Evolutionary conservation across 2,888 invertebrate species (phyloP), one percentile per base, ranked within the genome.

Genomic region (Plagiodera versicolora): DNA sequence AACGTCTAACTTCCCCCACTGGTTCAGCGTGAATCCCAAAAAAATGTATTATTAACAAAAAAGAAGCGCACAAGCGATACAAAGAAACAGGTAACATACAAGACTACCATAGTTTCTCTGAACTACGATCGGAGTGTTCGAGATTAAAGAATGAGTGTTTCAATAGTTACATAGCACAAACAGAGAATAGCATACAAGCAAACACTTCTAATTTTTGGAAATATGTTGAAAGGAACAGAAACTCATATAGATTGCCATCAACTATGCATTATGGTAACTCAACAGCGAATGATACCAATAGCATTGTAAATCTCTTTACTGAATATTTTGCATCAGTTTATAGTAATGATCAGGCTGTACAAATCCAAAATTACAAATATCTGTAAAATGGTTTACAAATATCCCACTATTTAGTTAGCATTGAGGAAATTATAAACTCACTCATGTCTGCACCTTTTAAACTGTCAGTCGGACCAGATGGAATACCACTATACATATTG

Each of bases 131-230:
- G n/a, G n/a, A n/a, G n/a, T n/a, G n/a, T n/a, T n/a, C n/a, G n/a
- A n/a, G n/a, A n/a, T n/a, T 49, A n/a, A 49, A 49, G 24, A 11
- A 49, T 49, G 48, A 48, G 28, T 48, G 49, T 24, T 49, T 18
- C 24, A 49, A 49, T 49, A n/a, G 24, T 24, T n/a, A 24, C 11
- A 49, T 28, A 49, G 4, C 4, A 5, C 24, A 24, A 49, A 49
- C 24, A 2, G 49, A 28, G 20, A 49, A 49, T 49, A 49, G 10
- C 49, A 49, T 20, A 48, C 19, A 20, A n/a, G 20, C 20, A 20
- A 24, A 48, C 20, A 20, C 19, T 48, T 48, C 20, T 3, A 48
- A 48, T 48, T 48, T 48, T 48, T 48, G 48, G 20, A 48, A 48
- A 20, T 18, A 18, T 20, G 20, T 48, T 1, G 20, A 48, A 48